Base-by-base conservation (phyloP, 2,113 vertebrate genomes). In the Emydura subglobosa region DNA sequence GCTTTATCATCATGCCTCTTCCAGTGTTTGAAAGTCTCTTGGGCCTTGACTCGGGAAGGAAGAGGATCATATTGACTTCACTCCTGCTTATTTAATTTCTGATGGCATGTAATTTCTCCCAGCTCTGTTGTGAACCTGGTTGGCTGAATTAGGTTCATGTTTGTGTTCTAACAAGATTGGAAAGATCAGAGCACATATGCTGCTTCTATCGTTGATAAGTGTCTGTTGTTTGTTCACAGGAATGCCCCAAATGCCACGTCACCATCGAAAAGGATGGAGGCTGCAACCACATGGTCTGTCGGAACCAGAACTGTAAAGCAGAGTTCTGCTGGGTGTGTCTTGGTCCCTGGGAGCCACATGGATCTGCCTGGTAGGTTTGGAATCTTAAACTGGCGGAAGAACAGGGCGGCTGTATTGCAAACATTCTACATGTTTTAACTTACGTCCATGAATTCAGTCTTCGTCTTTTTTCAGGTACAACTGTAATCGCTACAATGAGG, bases 261-360 rank as follows among this genome's bases (percentile, higher is more conserved):
- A 99, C 99, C 97, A 99, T 99, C 85, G 99, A 99, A 97, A 99
- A 99, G 98, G 99, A 99, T 27, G 99, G 99, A 27, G 99, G 99
- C 98, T 99, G 99, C 98, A 99, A 99, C 98, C 99, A 99, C 98
- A 99, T 99, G 99, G 99, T 99, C 92, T 99, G 99, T 98, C 99
- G 99, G 97, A 99, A 99, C 98, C 99, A 99, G 98, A 99, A 99
- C 98, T 99, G 99, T 98, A 99, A 99, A 99, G 99, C 99, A 7
- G 99, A 99, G 98, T 99, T 99, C 98, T 99, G 99, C 98, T 99
- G 99, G 99, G 99, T 99, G 95, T 99, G 99, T 97, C 98, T 99
- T 98, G 99, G 99, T 84, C 99, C 99, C 86, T 99, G 99, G 99
- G 99, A 99, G 96, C 99, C 99, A 27, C 99, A 99, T 1, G 99